These are phyloP conservation scores for Microctonus brassicae DNA, from an alignment of 2,888 invertebrate genomes.

Conservation along the genomic window DNA sequence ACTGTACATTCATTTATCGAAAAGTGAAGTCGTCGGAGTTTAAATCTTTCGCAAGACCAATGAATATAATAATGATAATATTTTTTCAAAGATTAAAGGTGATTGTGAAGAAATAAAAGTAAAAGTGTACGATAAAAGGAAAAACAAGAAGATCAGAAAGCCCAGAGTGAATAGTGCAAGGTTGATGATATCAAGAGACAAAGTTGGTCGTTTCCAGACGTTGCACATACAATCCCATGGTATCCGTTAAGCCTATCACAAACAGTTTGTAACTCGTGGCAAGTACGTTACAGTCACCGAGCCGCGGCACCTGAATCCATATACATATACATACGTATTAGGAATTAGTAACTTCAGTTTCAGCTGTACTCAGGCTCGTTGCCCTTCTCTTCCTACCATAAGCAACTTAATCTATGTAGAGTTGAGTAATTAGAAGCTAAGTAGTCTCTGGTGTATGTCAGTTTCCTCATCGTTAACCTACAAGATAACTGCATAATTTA, in stretches of 20 bases:
- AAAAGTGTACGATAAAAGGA: neutral
- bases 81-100: neutral
- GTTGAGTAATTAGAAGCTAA: conserved; percentile 60
- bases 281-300: conserved; percentile 40
- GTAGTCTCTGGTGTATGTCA: conserved; percentile 49
- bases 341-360: conserved; percentile 52
- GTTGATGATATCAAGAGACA: conserved; percentile 1
- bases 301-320: conserved; percentile 52
- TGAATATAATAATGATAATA: neutral
- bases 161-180: neutral
- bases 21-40: neutral
- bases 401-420: conserved; percentile 55
- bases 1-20: neutral
- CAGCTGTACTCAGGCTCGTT: conserved; percentile 41
- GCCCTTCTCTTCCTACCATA: conserved; percentile 44
- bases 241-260: conserved; percentile 49
- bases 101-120: neutral
- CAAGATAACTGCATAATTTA: conserved; percentile 52
- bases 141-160: neutral
- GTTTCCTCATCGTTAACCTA: conserved; percentile 48
- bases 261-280: conserved; percentile 53
- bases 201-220: conserved; percentile 19
- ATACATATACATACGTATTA: conserved; percentile 44
- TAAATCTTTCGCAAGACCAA: neutral
- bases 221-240: conserved; percentile 24